phyloP scores from a whole-genome alignment of 2,113 vertebrate species.

The Globicephala melas region DNA sequence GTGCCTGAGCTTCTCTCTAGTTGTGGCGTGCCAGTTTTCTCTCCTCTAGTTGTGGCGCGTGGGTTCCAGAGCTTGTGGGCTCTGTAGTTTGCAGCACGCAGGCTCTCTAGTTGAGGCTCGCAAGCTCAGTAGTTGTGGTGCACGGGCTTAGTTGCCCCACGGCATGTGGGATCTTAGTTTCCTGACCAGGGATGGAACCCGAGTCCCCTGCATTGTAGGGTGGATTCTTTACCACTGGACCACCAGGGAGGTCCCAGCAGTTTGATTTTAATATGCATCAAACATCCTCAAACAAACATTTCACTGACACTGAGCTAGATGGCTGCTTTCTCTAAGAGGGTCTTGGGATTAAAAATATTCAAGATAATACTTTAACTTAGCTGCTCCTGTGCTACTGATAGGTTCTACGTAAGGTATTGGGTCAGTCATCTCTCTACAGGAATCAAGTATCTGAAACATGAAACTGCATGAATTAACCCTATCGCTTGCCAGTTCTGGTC shows the following conservation, averaged over 20 bases:
- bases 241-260: background rate
- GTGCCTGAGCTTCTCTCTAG: fast-evolving
- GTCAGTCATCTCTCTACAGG: conserved; percentile 10
- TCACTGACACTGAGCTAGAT: background rate
- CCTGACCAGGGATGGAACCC: too few species aligned
- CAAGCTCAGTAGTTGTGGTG: too few species aligned
- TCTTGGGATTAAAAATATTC: background rate
- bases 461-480: conserved; percentile 46
- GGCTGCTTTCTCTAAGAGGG: background rate
- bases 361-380: background rate
- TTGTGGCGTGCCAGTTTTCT: too few species aligned
- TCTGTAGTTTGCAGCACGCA: too few species aligned
- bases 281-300: background rate
- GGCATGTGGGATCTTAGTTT: too few species aligned
- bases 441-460: conserved; percentile 23
- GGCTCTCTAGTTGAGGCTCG: too few species aligned
- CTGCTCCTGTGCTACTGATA: background rate
- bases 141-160: too few species aligned
- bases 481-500: background rate
- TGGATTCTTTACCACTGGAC: too few species aligned
- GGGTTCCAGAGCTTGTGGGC: too few species aligned
- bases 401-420: background rate
- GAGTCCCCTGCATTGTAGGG: too few species aligned
- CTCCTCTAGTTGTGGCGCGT: too few species aligned
- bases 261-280: background rate